Percentiles rank a stretch among this genome's conserved stretches.
Evolutionary conservation across 1,140 invertebrate species (phyloP).

Genomic region (Cydia splendana): DNA sequence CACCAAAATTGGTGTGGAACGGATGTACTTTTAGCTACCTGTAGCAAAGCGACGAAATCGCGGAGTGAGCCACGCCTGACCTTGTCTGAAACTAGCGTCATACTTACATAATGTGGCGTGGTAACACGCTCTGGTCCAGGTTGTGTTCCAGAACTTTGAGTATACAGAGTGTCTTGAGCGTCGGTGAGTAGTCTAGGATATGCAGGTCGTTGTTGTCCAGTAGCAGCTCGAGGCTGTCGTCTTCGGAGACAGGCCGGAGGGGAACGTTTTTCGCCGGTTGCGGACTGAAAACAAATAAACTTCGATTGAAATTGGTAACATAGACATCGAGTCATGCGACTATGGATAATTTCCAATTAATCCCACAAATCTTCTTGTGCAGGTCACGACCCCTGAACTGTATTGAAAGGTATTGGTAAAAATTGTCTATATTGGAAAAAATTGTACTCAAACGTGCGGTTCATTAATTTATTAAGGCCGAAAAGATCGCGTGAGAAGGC

Average conservation of each 20-base stretch:
- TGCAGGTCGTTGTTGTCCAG: slow-evolving; percentile 90
- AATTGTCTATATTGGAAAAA: no score
- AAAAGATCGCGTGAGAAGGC: no score
- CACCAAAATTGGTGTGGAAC: no score
- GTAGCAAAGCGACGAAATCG: no score
- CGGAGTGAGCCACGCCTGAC: no score
- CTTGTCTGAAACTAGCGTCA: neutral
- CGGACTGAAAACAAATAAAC: slow-evolving; percentile 52
- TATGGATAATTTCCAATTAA: no score
- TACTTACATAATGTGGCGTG: slow-evolving; percentile 82
- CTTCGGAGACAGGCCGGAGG: slow-evolving; percentile 17
- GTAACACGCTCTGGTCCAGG: slow-evolving; percentile 82
- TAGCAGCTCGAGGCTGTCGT: slow-evolving; percentile 66
- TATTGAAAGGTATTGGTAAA: no score
- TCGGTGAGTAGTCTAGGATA: slow-evolving; percentile 87
- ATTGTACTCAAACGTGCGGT: no score
- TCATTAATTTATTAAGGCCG: no score
- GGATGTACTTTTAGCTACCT: no score
- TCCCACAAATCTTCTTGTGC: no score
- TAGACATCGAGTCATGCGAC: neutral
- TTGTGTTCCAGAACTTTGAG: slow-evolving; percentile 83
- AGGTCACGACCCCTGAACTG: no score
- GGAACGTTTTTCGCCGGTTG: slow-evolving; percentile 38
- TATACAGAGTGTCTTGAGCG: slow-evolving; percentile 85
- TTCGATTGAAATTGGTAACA: neutral